phyloP scores from a whole-genome alignment of 2,888 invertebrate genomes.

The Gastracanthus pulcherrimus region DNA sequence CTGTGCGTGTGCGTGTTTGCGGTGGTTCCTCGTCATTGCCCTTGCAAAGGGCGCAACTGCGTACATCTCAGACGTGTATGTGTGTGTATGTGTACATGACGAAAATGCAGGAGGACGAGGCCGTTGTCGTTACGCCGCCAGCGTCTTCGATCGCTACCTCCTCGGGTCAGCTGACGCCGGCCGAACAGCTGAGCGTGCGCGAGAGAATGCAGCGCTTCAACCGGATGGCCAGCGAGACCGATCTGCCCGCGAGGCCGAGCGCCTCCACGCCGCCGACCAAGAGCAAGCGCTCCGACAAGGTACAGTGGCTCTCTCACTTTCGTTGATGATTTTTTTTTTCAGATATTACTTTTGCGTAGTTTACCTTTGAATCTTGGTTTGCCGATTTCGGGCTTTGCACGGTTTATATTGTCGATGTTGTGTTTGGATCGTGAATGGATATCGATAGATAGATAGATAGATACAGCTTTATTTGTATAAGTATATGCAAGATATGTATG shows the following conservation, averaged over 20 bases:
- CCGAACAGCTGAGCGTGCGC: constrained; percentile 89
- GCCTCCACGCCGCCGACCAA: constrained; percentile 75
- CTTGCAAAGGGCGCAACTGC: not conserved
- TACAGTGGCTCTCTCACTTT: constrained; percentile 70
- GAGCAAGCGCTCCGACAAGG: constrained; percentile 83
- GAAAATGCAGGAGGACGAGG: constrained; percentile 73
- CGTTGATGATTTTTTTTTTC: not conserved
- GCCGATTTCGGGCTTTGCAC: not conserved
- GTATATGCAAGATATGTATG: too few relatives aligned
- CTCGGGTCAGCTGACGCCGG: constrained; percentile 67
- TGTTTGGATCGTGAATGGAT: too few relatives aligned
- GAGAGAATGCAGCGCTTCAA: constrained; percentile 96
- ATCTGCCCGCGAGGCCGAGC: constrained; percentile 73
- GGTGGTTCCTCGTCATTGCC: not conserved
- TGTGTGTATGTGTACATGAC: not conserved
- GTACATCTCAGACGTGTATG: not conserved
- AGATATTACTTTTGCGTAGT: too few relatives aligned
- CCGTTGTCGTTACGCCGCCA: constrained; percentile 45
- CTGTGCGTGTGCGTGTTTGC: not conserved
- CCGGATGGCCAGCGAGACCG: constrained; percentile 90
- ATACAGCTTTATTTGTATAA: too few relatives aligned
- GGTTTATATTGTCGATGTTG: too few relatives aligned
- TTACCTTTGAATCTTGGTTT: too few relatives aligned
- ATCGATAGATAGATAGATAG: too few relatives aligned
- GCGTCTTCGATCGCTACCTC: not conserved